Base-by-base conservation (phyloP, 2,797 vertebrate genomes). In the Oreortyx pictus region DNA sequence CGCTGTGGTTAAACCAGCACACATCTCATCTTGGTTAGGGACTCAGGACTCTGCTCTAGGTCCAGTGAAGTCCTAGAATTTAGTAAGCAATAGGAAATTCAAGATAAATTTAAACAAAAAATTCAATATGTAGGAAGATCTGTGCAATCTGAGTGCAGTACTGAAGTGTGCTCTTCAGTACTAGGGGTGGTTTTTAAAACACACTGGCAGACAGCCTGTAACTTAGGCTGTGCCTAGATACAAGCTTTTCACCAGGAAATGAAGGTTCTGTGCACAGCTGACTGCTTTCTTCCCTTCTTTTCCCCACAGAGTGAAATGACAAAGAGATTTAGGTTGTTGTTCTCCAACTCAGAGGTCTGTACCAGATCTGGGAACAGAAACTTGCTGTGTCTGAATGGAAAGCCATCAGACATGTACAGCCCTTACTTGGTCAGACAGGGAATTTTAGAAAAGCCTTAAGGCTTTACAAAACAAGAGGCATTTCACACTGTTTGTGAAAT, bases 211-310 rank as follows among this genome's bases (percentile, higher is more conserved):
- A 20, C 16, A 44, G 50, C 10, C 25, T 20, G 50, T 16, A 27
- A 27, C 43, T 18, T 29, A 3, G 18, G 43, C 43, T 66, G 3
- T 5, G 10, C 11, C 39, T 46, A 35, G 61, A 56, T 33, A 54
- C 29, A 10, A 41, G 12, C 14, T 12, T 14, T 19, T 52, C 5
- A 31, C 44, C 49, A 57, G 54, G 31, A 71, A 60, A 49, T 5
- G 8, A 84, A 47, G 49, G 49, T 11, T 57, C 16, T 0, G 0
- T 17, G 23, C 14, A n/a, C 52, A 2, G 1, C 1, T n/a, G 9
- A 3, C 29, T 5, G n/a, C 11, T 52, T 49, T 60, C 78, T 8
- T 19, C 13, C 37, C 27, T 11, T 68, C n/a, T 46, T 56, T 67
- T 44, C 79, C 79, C 41, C 47, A 47, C 33, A 11, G 2, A 78